phyloP scores from a whole-genome alignment of 2,888 invertebrate genomes.

The Folsomia candida region DNA sequence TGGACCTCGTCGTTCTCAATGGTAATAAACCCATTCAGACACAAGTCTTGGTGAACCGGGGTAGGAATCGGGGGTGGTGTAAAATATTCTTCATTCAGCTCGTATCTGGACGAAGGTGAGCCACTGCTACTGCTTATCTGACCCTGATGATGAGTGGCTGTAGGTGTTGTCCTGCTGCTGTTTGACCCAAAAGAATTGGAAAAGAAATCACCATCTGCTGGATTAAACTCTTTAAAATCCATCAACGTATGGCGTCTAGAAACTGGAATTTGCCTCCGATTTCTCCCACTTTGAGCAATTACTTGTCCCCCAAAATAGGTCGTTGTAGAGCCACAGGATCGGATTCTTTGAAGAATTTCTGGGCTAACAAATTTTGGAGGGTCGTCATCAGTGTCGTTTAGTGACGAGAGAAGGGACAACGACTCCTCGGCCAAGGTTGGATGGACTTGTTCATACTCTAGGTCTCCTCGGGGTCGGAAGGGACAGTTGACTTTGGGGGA shows the following conservation, averaged over 20 bases:
- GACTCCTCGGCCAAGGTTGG: constrained; percentile 41
- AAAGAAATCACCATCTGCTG: background rate
- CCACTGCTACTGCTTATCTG: background rate
- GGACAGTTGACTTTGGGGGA: constrained; percentile 42
- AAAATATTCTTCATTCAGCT: background rate
- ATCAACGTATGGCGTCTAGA: constrained; percentile 41
- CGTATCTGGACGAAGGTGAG: background rate
- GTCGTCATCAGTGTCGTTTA: constrained; percentile 25
- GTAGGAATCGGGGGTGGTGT: background rate
- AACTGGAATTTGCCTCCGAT: constrained; percentile 39
- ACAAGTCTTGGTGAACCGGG: background rate
- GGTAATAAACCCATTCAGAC: background rate
- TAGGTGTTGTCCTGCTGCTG: constrained; percentile 15
- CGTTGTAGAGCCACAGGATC: constrained; percentile 83
- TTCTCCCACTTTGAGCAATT: constrained; percentile 55
- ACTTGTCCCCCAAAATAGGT: constrained; percentile 86
- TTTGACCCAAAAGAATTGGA: background rate
- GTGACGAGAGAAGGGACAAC: constrained; percentile 30
- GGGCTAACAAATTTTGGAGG: constrained; percentile 55
- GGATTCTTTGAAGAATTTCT: constrained; percentile 79
- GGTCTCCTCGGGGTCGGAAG: constrained; percentile 30
- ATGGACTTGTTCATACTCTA: constrained; percentile 30
- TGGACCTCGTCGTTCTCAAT: background rate
- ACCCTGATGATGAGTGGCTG: background rate
- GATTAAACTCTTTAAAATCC: constrained; percentile 39